Base-by-base conservation (phyloP, 1,140 invertebrate species). In the Drosophila sechellia region DNA sequence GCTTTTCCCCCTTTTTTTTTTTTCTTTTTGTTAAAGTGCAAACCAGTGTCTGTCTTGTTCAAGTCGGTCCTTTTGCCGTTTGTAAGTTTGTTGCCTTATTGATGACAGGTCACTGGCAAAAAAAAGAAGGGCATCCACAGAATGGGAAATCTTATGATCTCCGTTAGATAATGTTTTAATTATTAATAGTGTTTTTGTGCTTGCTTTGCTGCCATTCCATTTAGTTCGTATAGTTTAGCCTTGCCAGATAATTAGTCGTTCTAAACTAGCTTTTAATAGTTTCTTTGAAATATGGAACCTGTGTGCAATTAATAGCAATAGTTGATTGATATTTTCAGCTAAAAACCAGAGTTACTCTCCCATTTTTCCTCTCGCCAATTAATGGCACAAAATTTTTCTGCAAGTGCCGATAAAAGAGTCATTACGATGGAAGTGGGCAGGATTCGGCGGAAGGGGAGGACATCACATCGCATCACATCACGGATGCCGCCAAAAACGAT, bases 401-500 rank as follows among this genome's bases (percentile, higher is more conserved):
- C 15, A 12, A 52, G 49, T 52, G 49, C 49, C 12, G 27, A 20
- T 52, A 13, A 52, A 34, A 31, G 48, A 50, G 48, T 27, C 25
- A 50, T 50, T 50, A 35, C 2, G 13, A 6, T 15, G 3, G 34
- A 39, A 39, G 37, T 39, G 37, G 6, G 6, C 8, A 39, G 12
- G 37, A 5, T 2, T 22, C 3, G 20, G 20, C 20, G 20, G 20
- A 13, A 13, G 31, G 13, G 12, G 22, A 27, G 25, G 20, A 22
- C 20, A 22, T 22, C 20, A 3, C 20, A 22, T 17, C 50, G 46
- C 40, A 54, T 39, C 61, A 39, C 42, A 70, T 69, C 66, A 70
- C 66, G 66, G 64, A 70, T 46, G 68, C 68, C 64, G 65, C 65
- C 68, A 73, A 63, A 74, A 74, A 74, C 50, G 72, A 74, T 74